Base-by-base conservation (phyloP, 2,888 invertebrate species). In the Gastracanthus pulcherrimus region DNA sequence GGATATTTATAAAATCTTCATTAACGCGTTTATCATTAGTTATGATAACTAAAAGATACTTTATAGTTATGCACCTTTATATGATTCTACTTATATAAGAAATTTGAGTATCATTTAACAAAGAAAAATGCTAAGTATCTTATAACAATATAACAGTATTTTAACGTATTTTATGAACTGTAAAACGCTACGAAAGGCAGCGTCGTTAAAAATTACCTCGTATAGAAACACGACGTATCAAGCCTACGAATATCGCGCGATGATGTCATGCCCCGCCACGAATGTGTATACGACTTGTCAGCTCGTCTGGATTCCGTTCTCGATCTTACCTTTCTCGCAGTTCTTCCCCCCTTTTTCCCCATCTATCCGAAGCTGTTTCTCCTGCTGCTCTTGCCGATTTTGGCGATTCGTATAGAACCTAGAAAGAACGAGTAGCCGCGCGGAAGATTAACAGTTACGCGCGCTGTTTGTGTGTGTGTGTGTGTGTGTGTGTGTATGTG, bases 271-370 rank as follows among this genome's bases (percentile, higher is more conserved):
- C 64, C 11, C 64, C 2, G 3, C 3, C 34, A 9, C 58, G 29
- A 26, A 23, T 55, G 23, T 55, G 6, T 62, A 36, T 34, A 62
- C 34, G 34, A 31, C 62, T 23, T 29, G 62, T 7, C 45, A 29
- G 11, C 62, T 64, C 66, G 66, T 67, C 66, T 36, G 41, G 41
- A 67, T 67, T 67, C 66, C 66, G 29, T 41, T 67, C 66, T 67
- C 66, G 66, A 67, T 67, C 66, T 67, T 41, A 41, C 66, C 66
- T 66, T 41, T 66, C 64, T 64, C 34, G 64, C 64, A 13, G 16
- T 13, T 16, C 38, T 45, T 2, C 69, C 31, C 31, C 29, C 11
- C 5, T 16, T 23, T 45, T 2, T 48, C 31, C 31, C 29, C 11
- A 3, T 62, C 19, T 64, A n/a, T 41, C n/a, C 29, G 19, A 45